phyloP scores from a whole-genome alignment of 1,140 invertebrate genomes.

The Ostrea edulis region DNA sequence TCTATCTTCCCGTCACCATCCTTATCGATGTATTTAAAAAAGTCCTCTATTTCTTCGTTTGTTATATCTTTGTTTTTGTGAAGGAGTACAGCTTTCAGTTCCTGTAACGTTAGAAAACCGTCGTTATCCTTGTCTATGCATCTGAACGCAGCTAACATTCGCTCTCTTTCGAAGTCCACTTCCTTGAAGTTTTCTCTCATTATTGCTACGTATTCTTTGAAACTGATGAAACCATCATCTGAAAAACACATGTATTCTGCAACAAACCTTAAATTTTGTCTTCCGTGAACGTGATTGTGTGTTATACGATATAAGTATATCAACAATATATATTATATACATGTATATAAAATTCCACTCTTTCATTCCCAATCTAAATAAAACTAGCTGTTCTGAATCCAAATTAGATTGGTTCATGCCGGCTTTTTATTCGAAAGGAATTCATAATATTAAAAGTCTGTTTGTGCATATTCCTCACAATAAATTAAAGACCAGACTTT shows the following conservation, averaged over 20 bases:
- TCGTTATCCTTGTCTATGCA: slow-evolving; percentile 48
- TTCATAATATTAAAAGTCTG: no score
- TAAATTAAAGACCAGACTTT: no score
- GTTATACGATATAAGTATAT: no score
- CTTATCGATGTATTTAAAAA: slow-evolving; percentile 28
- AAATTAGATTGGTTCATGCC: no score
- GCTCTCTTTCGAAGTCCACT: slow-evolving; percentile 52
- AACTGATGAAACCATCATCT: slow-evolving; percentile 56
- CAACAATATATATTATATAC: no score
- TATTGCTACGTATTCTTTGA: slow-evolving; percentile 54
- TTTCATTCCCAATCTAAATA: no score
- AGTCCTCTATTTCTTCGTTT: slow-evolving; percentile 26
- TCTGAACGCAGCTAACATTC: slow-evolving; percentile 51
- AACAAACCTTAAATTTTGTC: background rate
- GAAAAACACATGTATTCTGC: background rate
- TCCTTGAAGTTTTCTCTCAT: slow-evolving; percentile 50
- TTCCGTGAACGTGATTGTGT: no score
- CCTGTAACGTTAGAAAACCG: slow-evolving; percentile 24
- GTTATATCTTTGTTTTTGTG: slow-evolving; percentile 18
- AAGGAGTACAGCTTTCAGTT: background rate
- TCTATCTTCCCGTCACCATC: slow-evolving; percentile 44
- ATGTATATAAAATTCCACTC: no score
- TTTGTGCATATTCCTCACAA: no score
- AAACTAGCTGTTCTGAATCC: no score
- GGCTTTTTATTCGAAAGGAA: no score